phyloP scores from a whole-genome alignment of 1,140 invertebrate genomes.

The Pseudoatta argentina region DNA sequence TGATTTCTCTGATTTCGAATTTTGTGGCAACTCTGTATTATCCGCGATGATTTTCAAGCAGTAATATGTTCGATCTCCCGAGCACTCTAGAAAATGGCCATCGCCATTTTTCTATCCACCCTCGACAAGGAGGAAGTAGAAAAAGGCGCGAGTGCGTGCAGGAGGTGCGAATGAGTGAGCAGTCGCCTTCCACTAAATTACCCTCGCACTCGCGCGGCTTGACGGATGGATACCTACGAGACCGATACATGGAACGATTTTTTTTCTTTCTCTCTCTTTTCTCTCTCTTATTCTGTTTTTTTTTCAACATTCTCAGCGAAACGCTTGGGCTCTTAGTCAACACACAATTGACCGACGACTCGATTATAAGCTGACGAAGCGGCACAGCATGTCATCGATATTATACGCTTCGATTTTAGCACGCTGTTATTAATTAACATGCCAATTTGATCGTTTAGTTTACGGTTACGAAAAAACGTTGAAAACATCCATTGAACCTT shows the following conservation, averaged over 20 bases:
- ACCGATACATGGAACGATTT: conserved; percentile 24
- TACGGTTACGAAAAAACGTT: not conserved
- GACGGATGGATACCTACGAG: conserved; percentile 19
- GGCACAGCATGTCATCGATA: conserved; percentile 1
- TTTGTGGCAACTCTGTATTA: not conserved
- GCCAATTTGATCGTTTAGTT: not conserved
- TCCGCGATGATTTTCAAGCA: not conserved
- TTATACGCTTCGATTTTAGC: conserved; percentile 13
- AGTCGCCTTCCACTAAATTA: conserved; percentile 70
- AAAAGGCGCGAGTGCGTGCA: conserved; percentile 41
- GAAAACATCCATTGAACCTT: too few species aligned
- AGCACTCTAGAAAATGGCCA: conserved; percentile 33
- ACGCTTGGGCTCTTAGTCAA: conserved; percentile 37
- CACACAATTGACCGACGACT: conserved; percentile 32
- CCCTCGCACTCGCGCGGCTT: conserved; percentile 46
- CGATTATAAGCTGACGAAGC: conserved; percentile 49
- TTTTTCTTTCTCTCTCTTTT: conserved; percentile 7
- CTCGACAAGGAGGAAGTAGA: conserved; percentile 39
- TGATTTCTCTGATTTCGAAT: too few species aligned
- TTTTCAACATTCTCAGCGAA: conserved; percentile 49
- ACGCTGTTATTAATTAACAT: not conserved
- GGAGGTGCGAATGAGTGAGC: conserved; percentile 27
- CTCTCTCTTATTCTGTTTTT: not conserved
- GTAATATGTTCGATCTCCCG: conserved; percentile 11
- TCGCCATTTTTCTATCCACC: conserved; percentile 41